Conservation (phyloP, 2,113 vertebrate genomes). For the Glaucomys volans region DNA sequence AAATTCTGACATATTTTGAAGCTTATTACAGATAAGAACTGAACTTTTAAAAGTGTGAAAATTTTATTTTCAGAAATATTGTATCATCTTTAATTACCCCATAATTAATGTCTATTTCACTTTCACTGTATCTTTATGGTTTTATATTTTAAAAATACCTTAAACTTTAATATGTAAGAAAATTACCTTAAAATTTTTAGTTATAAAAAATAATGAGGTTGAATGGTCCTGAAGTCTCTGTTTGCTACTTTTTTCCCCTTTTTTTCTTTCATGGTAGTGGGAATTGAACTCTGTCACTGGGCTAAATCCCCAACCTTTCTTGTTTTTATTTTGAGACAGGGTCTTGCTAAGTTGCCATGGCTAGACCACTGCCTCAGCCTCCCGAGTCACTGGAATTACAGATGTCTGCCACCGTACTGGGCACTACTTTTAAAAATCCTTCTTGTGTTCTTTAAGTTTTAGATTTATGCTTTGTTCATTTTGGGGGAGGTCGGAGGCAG, state of each 20-base stretch:
- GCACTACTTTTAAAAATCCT: no score
- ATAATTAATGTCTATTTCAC: neutral
- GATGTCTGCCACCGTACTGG: no score
- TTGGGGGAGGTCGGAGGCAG: neutral
- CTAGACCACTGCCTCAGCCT: no score
- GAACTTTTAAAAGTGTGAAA: neutral
- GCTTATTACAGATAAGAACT: neutral
- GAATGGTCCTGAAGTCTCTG: neutral
- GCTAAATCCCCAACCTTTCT: no score
- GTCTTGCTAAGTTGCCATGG: no score
- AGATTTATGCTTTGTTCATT: neutral
- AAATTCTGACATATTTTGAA: slow-evolving; percentile 1
- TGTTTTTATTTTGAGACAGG: no score
- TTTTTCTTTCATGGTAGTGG: no score
- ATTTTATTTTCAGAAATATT: neutral
- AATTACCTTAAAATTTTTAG: neutral
- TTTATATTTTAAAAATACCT: slow-evolving; percentile 33
- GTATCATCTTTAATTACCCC: neutral
- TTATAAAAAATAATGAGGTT: neutral
- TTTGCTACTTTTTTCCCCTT: neutral
- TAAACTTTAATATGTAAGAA: neutral
- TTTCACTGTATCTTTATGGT: neutral
- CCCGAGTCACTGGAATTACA: no score
- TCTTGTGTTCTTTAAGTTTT: neutral
- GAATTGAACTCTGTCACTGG: no score